A percentile compares a stretch with the other conserved stretches of the same genome.
Conservation (phyloP, 2,888 invertebrate species). For the Lingula anatina region DNA sequence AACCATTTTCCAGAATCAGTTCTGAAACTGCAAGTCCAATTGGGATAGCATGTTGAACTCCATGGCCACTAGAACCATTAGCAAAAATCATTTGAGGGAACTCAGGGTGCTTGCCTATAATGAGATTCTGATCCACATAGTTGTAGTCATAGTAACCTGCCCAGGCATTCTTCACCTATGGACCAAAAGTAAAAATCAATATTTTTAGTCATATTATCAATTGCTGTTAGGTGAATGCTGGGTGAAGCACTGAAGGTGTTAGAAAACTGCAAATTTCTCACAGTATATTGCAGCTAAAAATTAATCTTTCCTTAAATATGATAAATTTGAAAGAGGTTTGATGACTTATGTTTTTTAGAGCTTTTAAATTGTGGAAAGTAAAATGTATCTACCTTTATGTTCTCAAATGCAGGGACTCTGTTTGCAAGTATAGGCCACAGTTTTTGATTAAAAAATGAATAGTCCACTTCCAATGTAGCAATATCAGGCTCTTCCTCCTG, state of each 20-base stretch:
- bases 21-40: constrained; percentile 85
- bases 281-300: background rate
- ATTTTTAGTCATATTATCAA: too few relatives aligned
- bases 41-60: constrained; percentile 89
- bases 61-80: constrained; percentile 89
- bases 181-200: constrained; percentile 13
- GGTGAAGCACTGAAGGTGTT: background rate
- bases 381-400: constrained; percentile 69
- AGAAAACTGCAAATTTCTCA: background rate
- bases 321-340: too few relatives aligned
- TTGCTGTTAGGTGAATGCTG: too few relatives aligned
- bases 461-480: constrained; percentile 67
- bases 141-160: constrained; percentile 89
- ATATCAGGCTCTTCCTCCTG: constrained; percentile 61
- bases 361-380: too few relatives aligned
- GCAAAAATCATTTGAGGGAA: constrained; percentile 78
- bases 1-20: constrained; percentile 72
- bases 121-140: constrained; percentile 82
- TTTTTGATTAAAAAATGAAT: constrained; percentile 61
- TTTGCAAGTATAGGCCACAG: constrained; percentile 73
- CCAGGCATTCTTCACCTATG: constrained; percentile 71
- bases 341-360: too few relatives aligned
- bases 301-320: background rate
- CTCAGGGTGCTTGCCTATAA: constrained; percentile 83
- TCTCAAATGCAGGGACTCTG: constrained; percentile 75